phyloP scores from a whole-genome alignment of 2,888 invertebrate species.

The Eupelmus urozonus region DNA sequence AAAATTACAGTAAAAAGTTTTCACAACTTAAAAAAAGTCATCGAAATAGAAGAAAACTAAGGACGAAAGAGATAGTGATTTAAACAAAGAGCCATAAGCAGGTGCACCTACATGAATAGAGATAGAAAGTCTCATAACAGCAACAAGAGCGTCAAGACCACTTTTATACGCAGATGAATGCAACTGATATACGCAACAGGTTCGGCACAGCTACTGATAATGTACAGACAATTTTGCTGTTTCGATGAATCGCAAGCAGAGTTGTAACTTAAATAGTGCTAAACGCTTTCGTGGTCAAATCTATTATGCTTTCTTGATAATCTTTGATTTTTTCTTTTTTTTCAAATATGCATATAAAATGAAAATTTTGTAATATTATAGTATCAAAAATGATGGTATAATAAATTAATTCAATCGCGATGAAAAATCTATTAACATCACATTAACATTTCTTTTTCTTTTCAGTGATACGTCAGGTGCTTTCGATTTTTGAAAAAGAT shows the following conservation, averaged over 20 bases:
- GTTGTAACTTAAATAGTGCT: not conserved
- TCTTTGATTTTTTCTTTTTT: too few relatives aligned
- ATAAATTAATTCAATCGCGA: too few relatives aligned
- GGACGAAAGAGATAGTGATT: not conserved
- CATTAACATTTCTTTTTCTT: too few relatives aligned
- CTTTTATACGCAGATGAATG: constrained; percentile 26
- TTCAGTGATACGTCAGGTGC: too few relatives aligned
- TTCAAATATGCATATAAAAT: too few relatives aligned
- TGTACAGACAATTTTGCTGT: not conserved
- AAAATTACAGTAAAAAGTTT: not conserved
- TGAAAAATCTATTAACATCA: too few relatives aligned
- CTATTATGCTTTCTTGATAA: not conserved
- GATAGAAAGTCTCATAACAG: constrained; percentile 42
- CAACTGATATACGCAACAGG: constrained; percentile 22
- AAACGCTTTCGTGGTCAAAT: not conserved
- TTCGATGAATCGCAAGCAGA: constrained; percentile 11
- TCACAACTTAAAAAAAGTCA: too few relatives aligned
- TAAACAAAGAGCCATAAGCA: constrained; percentile 9
- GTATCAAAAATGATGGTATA: too few relatives aligned
- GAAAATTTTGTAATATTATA: too few relatives aligned
- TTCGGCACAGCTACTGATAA: constrained; percentile 19
- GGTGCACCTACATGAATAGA: constrained; percentile 17
- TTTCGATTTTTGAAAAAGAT: too few relatives aligned
- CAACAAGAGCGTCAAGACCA: constrained; percentile 23
- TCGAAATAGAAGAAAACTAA: not conserved